Percentiles rank a stretch among this genome's conserved stretches.
Evolutionary conservation across 2,797 vertebrate species (phyloP).

Genomic region (Hybognathus amarus): DNA sequence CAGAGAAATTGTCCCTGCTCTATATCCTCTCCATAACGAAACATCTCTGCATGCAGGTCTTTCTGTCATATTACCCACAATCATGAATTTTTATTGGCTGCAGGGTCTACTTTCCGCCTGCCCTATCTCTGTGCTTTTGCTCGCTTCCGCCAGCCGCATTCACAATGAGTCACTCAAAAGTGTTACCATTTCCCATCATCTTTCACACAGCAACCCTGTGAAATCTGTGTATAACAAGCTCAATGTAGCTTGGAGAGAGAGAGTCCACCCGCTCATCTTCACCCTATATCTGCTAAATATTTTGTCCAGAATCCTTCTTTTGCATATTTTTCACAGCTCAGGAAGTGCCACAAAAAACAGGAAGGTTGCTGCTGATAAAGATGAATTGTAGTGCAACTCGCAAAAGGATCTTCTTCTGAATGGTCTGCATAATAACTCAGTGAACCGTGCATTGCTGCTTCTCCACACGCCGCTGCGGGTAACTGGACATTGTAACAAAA

Average conservation of each 20-base stretch:
- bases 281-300: slow-evolving; percentile 22
- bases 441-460: not conserved
- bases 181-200: slow-evolving; percentile 30
- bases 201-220: not conserved
- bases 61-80: slow-evolving; percentile 48
- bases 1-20: not conserved
- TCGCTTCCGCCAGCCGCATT: slow-evolving; percentile 38
- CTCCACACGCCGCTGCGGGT: not conserved
- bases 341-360: slow-evolving; percentile 3
- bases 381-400: not conserved
- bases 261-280: not conserved
- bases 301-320: slow-evolving; percentile 30
- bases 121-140: slow-evolving; percentile 37
- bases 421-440: slow-evolving; percentile 34
- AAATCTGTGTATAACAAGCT: slow-evolving; percentile 52
- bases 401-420: slow-evolving; percentile 20
- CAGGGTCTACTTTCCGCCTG: slow-evolving; percentile 40
- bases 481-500: not conserved
- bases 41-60: slow-evolving; percentile 49
- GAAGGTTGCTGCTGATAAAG: slow-evolving; percentile 32
- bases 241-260: not conserved
- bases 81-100: slow-evolving; percentile 61
- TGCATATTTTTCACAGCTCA: slow-evolving; percentile 35
- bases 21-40: not conserved
- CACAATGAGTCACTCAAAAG: slow-evolving; percentile 50